Percentiles rank a stretch among this genome's conserved stretches.
phyloP scores from a whole-genome alignment of 2,113 vertebrate genomes.

The Vulpes ferrilata region DNA sequence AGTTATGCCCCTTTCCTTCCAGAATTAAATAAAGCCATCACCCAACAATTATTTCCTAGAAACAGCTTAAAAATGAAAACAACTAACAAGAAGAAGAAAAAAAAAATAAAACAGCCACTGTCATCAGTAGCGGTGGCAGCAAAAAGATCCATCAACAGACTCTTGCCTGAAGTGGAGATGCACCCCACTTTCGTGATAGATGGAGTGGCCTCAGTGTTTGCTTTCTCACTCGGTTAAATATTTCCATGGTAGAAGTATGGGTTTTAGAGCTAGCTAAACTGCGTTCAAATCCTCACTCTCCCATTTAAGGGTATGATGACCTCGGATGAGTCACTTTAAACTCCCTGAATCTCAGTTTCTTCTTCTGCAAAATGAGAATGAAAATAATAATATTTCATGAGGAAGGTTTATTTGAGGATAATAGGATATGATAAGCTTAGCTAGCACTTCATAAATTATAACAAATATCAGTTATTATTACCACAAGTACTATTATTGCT shows the following conservation, averaged over 20 bases:
- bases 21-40: not conserved
- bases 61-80: not conserved
- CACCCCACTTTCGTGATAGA: not conserved
- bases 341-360: not conserved
- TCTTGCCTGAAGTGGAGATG: not conserved
- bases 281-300: not conserved
- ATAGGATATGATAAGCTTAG: not conserved
- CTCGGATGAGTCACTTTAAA: not conserved
- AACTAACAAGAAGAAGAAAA: not conserved
- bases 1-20: not conserved
- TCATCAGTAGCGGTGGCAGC: not conserved
- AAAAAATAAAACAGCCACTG: not conserved
- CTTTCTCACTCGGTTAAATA: not conserved
- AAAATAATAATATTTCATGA: not conserved
- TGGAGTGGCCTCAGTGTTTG: not conserved
- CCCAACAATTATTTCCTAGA: not conserved
- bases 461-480: not conserved
- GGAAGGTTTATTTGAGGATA: not conserved
- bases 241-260: not conserved
- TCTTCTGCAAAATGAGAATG: not conserved
- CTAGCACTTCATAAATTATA: not conserved
- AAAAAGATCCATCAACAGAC: not conserved
- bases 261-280: not conserved
- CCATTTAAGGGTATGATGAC: not conserved
- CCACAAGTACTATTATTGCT: not conserved